Evolutionary conservation across 1,140 invertebrate species (phyloP).

Genomic region (Solenopsis invicta): DNA sequence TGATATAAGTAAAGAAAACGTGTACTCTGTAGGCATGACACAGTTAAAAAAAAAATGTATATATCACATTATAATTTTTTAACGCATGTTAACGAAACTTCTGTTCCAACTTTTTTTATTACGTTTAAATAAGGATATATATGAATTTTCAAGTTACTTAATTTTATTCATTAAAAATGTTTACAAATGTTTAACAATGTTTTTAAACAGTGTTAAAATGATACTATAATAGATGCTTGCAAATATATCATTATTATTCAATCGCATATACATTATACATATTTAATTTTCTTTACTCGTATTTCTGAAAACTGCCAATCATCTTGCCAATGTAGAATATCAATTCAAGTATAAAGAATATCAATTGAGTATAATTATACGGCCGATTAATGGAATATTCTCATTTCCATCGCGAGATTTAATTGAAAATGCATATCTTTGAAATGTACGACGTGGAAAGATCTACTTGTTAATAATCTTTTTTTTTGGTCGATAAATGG

Average conservation of each 20-base stretch:
- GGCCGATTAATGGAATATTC: conserved; percentile 51
- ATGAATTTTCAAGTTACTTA: neutral
- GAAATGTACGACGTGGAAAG: neutral
- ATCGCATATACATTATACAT: neutral
- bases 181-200: neutral
- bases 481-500: conserved; percentile 49
- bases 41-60: neutral
- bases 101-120: neutral
- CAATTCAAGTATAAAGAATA: conserved; percentile 31
- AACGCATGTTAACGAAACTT: neutral
- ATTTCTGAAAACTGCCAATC: conserved; percentile 14
- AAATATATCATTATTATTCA: neutral
- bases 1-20: neutral
- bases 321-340: conserved; percentile 32
- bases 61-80: neutral
- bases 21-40: neutral
- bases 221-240: neutral
- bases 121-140: neutral
- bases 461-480: neutral
- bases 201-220: neutral
- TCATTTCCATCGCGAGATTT: conserved; percentile 41
- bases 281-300: conserved; percentile 21
- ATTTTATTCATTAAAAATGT: neutral
- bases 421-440: conserved; percentile 58
- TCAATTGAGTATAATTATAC: conserved; percentile 76